phyloP scores from a whole-genome alignment of 2,888 invertebrate genomes.

The Rotaria macrura region DNA sequence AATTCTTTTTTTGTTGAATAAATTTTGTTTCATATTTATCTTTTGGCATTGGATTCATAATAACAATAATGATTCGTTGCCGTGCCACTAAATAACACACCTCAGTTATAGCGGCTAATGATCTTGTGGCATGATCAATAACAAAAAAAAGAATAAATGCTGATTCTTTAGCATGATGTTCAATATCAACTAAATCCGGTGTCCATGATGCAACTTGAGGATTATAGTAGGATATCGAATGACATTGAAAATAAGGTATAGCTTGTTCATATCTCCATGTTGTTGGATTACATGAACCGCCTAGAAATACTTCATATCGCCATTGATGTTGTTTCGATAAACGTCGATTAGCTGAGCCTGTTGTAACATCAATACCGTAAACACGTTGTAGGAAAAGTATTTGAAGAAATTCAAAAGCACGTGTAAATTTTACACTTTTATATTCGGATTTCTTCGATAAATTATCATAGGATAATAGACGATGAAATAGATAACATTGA shows the following conservation, averaged over 20 bases:
- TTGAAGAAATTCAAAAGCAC: conserved; percentile 5
- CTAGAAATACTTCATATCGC: conserved; percentile 67
- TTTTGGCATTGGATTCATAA: conserved; percentile 38
- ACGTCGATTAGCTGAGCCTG: not conserved
- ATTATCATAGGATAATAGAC: not conserved
- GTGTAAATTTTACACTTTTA: not conserved
- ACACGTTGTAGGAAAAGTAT: not conserved
- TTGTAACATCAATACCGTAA: not conserved
- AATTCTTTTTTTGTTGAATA: conserved; percentile 55
- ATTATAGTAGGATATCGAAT: conserved; percentile 90
- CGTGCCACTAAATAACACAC: conserved; percentile 73
- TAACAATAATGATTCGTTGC: conserved; percentile 36
- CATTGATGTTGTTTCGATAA: not conserved
- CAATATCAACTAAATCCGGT: conserved; percentile 79
- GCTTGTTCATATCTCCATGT: conserved; percentile 93
- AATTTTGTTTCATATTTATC: not conserved
- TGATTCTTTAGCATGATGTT: conserved; percentile 74
- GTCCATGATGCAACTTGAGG: conserved; percentile 97
- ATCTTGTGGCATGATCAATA: conserved; percentile 83
- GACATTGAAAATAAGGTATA: conserved; percentile 80
- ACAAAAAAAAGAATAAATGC: conserved; percentile 80
- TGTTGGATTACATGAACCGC: conserved; percentile 97
- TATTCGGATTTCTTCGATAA: not conserved
- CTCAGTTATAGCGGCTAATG: conserved; percentile 82
- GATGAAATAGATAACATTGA: not conserved